A percentile compares a stretch with the other conserved stretches of the same genome.
These are phyloP conservation scores for Conomelus anceps DNA, from an alignment of 2,888 invertebrate genomes.

Conservation along the genomic window DNA sequence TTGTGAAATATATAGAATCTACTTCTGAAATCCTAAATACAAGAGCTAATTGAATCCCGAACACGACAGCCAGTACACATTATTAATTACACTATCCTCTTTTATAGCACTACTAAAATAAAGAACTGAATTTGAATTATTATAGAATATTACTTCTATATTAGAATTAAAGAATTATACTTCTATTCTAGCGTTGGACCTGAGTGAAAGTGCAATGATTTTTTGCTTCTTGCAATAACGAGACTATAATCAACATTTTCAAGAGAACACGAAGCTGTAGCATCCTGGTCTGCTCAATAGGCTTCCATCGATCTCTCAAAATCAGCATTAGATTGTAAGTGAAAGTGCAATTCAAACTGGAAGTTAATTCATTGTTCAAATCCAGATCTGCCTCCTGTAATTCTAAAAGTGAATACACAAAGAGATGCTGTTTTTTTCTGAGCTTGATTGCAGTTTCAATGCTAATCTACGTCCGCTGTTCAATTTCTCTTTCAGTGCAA, in stretches of 20 bases:
- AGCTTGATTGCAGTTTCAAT: neutral
- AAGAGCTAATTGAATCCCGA: no score
- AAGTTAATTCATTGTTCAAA: neutral
- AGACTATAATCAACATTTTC: neutral
- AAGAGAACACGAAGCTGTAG: neutral
- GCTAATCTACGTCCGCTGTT: neutral
- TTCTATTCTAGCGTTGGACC: neutral
- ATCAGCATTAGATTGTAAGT: neutral
- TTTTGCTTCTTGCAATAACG: neutral
- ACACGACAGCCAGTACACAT: no score
- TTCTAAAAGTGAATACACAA: neutral
- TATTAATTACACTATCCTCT: no score
- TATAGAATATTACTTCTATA: no score
- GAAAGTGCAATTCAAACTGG: neutral
- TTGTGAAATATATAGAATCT: no score
- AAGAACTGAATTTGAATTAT: neutral
- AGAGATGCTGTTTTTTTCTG: neutral
- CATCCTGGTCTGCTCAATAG: neutral
- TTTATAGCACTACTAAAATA: neutral
- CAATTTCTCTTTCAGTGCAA: neutral
- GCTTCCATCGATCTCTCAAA: neutral
- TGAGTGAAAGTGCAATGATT: neutral
- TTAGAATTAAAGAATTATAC: no score
- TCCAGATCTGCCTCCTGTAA: neutral
- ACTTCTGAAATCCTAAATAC: no score